A percentile compares a stretch with the other conserved stretches of the same genome.
Evolutionary conservation across 2,797 vertebrate species (phyloP).

Genomic region (Sebastes goodei): DNA sequence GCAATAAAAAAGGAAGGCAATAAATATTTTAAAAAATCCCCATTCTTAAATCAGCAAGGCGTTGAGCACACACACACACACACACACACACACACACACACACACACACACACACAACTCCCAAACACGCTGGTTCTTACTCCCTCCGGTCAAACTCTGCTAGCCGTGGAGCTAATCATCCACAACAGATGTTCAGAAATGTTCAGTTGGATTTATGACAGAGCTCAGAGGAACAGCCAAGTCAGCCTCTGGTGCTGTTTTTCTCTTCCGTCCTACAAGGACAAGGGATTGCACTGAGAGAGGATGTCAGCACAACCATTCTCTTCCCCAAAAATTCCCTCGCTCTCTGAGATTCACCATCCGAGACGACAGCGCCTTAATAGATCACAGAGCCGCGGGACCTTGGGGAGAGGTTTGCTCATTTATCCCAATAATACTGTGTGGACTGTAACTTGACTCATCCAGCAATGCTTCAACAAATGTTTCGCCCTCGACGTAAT

Average conservation of each 20-base stretch:
- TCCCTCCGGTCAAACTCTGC: slow-evolving; percentile 79
- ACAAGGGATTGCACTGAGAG: slow-evolving; percentile 75
- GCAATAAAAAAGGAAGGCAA: slow-evolving; percentile 1
- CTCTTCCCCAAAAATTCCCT: slow-evolving; percentile 60
- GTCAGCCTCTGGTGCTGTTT: slow-evolving; percentile 81
- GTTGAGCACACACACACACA: slow-evolving; percentile 29
- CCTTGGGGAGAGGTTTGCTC: slow-evolving; percentile 75
- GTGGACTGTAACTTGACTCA: slow-evolving; percentile 69
- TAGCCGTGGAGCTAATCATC: slow-evolving; percentile 83
- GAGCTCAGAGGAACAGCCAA: slow-evolving; percentile 82
- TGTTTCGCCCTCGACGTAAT: slow-evolving; percentile 37
- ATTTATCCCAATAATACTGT: slow-evolving; percentile 75
- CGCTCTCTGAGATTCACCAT: slow-evolving; percentile 63
- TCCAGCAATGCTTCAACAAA: slow-evolving; percentile 43
- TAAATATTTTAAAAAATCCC: slow-evolving; percentile 69
- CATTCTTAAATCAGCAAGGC: slow-evolving; percentile 67
- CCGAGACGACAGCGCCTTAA: slow-evolving; percentile 69
- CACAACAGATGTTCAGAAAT: slow-evolving; percentile 85
- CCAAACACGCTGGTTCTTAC: slow-evolving; percentile 56
- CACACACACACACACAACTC: slow-evolving; percentile 23
- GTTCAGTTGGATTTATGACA: slow-evolving; percentile 82
- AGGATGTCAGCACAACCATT: slow-evolving; percentile 76
- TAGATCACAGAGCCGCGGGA: slow-evolving; percentile 72
- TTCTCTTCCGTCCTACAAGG: slow-evolving; percentile 77
- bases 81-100: slow-evolving; percentile 26